Percentiles rank a stretch among this genome's conserved stretches.
Evolutionary conservation across 2,113 vertebrate species (phyloP).

Genomic region (Poecile atricapillus): DNA sequence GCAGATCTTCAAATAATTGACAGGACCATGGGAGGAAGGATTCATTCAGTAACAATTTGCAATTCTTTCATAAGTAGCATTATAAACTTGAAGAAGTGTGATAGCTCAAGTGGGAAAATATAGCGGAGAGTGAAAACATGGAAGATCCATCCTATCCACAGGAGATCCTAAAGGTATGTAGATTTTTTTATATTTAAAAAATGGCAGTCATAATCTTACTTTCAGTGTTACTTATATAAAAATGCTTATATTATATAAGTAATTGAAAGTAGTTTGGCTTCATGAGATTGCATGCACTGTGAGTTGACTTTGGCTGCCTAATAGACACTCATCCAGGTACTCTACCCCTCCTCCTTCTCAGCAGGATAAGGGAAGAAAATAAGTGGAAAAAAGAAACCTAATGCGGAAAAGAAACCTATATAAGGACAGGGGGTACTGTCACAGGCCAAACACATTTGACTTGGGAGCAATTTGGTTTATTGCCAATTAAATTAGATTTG

Average conservation of each 20-base stretch:
- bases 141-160: not conserved
- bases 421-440: not conserved
- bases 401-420: fast-evolving
- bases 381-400: not conserved
- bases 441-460: not conserved
- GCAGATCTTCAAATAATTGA: not conserved
- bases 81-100: not conserved
- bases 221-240: not conserved
- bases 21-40: not conserved
- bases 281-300: not conserved
- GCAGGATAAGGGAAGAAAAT: not conserved
- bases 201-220: not conserved
- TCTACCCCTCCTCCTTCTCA: not conserved
- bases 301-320: not conserved
- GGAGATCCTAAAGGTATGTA: not conserved
- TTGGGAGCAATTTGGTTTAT: not conserved
- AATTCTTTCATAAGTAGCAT: not conserved
- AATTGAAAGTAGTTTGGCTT: not conserved
- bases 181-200: not conserved
- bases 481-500: not conserved
- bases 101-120: not conserved
- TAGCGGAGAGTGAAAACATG: not conserved
- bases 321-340: not conserved
- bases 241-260: not conserved
- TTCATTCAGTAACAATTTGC: not conserved